Evolutionary conservation across 2,888 invertebrate species (phyloP).

Genomic region (Aphidius colemani): DNA sequence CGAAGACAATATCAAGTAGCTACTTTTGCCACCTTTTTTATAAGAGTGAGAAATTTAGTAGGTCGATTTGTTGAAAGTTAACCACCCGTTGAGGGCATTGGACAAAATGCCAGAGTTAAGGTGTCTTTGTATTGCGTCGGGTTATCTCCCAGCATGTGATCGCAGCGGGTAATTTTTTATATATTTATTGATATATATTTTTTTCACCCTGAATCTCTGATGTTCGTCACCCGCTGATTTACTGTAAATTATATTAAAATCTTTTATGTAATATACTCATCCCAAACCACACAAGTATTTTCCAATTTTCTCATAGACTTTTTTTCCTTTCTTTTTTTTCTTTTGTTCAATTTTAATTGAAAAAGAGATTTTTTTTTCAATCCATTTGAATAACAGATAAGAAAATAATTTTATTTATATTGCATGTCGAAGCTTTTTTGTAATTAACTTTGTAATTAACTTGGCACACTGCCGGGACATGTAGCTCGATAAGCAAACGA

Average conservation of each 20-base stretch:
- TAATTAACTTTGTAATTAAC: conserved; percentile 30
- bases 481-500: conserved; percentile 18
- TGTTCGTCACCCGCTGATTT: conserved; percentile 29
- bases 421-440: conserved; percentile 25
- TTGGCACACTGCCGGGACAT: conserved; percentile 11
- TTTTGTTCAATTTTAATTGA: no score
- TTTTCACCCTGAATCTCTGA: not conserved
- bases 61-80: conserved; percentile 38
- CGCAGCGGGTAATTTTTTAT: conserved; percentile 29
- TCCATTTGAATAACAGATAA: not conserved
- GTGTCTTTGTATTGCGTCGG: conserved; percentile 31
- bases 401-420: conserved; percentile 14
- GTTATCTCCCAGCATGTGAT: conserved; percentile 41
- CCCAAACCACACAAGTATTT: not conserved
- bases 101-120: conserved; percentile 33
- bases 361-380: no score
- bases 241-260: not conserved
- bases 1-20: not conserved
- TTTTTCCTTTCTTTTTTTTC: no score
- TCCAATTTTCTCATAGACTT: no score
- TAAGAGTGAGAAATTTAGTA: conserved; percentile 23
- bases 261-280: no score
- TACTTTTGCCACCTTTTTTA: conserved; percentile 8
- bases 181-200: conserved; percentile 5
- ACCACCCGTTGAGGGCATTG: conserved; percentile 33